These are phyloP conservation scores for Brachyistius frenatus DNA, from an alignment of 2,113 vertebrate genomes.

Conservation along the genomic window DNA sequence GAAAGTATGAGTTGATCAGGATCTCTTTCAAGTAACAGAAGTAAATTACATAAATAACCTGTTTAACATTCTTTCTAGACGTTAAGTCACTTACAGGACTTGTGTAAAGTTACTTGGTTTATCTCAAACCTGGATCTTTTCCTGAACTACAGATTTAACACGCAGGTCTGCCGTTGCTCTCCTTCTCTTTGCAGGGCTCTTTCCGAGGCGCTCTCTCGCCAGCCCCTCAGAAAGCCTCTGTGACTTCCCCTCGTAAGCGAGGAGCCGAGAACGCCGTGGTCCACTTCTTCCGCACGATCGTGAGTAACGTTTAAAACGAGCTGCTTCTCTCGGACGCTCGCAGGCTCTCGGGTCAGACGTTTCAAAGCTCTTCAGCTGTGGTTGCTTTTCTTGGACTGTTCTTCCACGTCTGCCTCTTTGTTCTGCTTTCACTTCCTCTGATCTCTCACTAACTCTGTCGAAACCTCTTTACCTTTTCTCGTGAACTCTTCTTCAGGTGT, in stretches of 20 bases:
- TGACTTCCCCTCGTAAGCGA: conserved; percentile 87
- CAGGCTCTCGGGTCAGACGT: not conserved
- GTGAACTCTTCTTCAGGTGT: conserved; percentile 77
- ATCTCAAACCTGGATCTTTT: too few species aligned
- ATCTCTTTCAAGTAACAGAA: too few species aligned
- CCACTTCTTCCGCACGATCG: conserved; percentile 98
- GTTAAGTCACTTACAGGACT: too few species aligned
- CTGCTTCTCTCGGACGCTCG: not conserved
- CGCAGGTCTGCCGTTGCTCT: not conserved
- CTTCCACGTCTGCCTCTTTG: conserved; percentile 27
- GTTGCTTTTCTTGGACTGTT: not conserved
- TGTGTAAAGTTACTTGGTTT: too few species aligned
- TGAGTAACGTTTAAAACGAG: conserved; percentile 80
- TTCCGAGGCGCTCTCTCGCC: conserved; percentile 87
- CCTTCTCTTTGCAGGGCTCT: conserved; percentile 77
- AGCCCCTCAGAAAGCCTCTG: conserved; percentile 89
- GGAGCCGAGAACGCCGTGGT: conserved; percentile 94
- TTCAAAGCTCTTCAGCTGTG: not conserved
- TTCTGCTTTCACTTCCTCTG: not conserved
- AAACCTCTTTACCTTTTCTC: conserved; percentile 44
- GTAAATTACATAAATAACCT: too few species aligned
- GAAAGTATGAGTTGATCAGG: too few species aligned
- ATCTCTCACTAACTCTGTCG: conserved; percentile 34
- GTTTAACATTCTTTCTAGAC: too few species aligned
- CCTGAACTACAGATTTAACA: not conserved